Base-by-base conservation (phyloP, 2,113 vertebrate genomes). In the Daubentonia madagascariensis region DNA sequence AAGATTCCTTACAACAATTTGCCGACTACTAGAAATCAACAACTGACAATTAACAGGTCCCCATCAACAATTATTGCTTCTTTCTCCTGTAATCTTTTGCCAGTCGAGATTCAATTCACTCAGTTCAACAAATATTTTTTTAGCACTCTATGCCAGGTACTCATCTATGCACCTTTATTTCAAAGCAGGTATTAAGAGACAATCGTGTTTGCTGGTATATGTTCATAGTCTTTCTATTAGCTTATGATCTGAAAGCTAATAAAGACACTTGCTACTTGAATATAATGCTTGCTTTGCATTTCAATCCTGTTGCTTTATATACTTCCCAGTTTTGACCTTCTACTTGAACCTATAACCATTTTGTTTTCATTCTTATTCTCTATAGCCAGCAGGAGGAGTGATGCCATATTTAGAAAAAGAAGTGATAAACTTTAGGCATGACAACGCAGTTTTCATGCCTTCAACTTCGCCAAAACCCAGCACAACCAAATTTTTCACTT, bases 351-450 rank as follows among this genome's bases (percentile, higher is more conserved):
- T 70, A 10, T 25, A 80, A 76, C 16, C 30, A 45, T 12, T 57
- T 97, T 54, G 20, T 78, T 79, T 79, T 48, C 37, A 59, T 80
- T 91, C n/a, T 89, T 48, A 65, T 30, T 92, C 78, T 90, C n/a
- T 83, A 22, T 54, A 98, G 98, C 93, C 96, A 92, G 90, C 59
- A 95, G 96, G 35, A 94, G 89, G 14, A 67, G 70, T 65, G n/a
- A 73, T 79, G 3, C 88, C 95, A 61, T 67, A 95, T 61, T 80
- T 95, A 76, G 91, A 85, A 67, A 96, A 94, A 18, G 96, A 97
- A 80, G 80, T 25, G 10, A 63, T 72, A 72, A 67, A 89, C 52
- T 59, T 93, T 80, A 89, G n/a, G n/a, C 95, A 81, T 28, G n/a
- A 79, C 28, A 88, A 10, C 57, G 75, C 83, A 76, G 81, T 95